Base-by-base conservation (phyloP, 2,113 vertebrate genomes). In the Numida meleagris region DNA sequence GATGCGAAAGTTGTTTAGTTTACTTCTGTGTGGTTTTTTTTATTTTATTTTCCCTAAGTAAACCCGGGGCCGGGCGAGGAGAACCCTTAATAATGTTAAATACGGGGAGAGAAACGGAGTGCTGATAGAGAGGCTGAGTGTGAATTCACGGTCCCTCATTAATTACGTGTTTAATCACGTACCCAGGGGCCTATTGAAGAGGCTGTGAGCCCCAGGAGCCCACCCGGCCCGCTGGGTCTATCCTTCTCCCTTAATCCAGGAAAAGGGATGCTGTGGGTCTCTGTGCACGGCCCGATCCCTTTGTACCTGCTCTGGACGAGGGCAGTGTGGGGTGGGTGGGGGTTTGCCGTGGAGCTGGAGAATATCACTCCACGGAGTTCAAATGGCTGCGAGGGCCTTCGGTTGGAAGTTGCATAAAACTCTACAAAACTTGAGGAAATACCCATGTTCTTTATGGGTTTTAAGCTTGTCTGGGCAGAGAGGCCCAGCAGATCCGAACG, bases 141-240 rank as follows among this genome's bases (percentile, higher is more conserved):
- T 92, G 61, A 93, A 67, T 94, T 88, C 68, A 31, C 45, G 89
- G 18, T 57, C 82, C 38, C 3, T 93, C 92, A 92, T 92, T 93
- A 96, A 96, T 95, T 71, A 87, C 91, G 27, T 84, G 72, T 57
- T 85, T 89, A 90, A 83, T 93, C 72, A 27, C 9, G 59, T 95
- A 96, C 93, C 86, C 86, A 86, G 75, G 88, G 89, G 86, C 67
- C 86, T 86, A 87, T 95, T 74, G 79, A 92, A 94, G 71, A 82
- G 89, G 21, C 62, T 78, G 68, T 53, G 88, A 85, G 53, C 53
- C 46, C 65, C 29, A 68, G 65, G 73, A 91, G 9, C 48, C 38
- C 18, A 16, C 14, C 29, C 53, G 36, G 57, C 4, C 16, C 0
- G 15, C 59, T 86, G 62, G 72, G n/a, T 90, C 90, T 91, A 6